Evolutionary conservation across 2,888 invertebrate genomes (phyloP), one percentile per base, ranked within the genome.

Genomic region (Drosophila tanythrix): DNA sequence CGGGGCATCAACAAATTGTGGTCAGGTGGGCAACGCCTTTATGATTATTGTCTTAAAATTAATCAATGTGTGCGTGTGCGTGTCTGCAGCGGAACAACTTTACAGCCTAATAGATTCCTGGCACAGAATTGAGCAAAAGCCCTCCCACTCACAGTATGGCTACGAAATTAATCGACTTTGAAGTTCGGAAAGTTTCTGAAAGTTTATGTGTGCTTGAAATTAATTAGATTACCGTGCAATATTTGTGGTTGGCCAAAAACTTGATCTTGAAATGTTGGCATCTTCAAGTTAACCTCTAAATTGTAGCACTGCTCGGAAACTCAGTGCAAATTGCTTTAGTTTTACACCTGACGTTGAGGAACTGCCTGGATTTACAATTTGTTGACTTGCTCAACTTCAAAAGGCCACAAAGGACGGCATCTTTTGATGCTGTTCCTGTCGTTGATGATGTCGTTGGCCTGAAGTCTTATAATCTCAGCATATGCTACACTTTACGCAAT

Each of bases 11-110:
- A 60, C 67, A 60, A 74, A 74, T 79, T 75, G 72, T 67, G 80
- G 66, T 70, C 63, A 73, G 81, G 74, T 77, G 74, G 70, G 71
- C 62, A 70, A 72, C 70, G 81, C 85, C 79, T 83, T 85, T 83
- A 88, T 85, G 88, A 85, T 88, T 88, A 87, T 87, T 87, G 89
- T 88, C 87, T 88, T 87, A 84, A 88, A 87, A 88, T 87, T 87
- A 88, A 87, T 87, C 87, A 87, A 88, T 79, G 76, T 84, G 87
- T 79, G 77, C 79, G 76, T 82, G 86, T 76, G 77, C 81, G 88
- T 77, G 74, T 74, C 63, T 61, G 70, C 61, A 72, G 52, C 74
- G 75, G 58, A 63, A 58, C 69, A 84, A 82, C 63, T 82, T 87
- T 80, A 55, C 58, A 77, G 46, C 52, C 77, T 83, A 78, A 86